Conservation (phyloP, 92 coral and sea anemone genomes). For the Scolanthus callimorphus region DNA sequence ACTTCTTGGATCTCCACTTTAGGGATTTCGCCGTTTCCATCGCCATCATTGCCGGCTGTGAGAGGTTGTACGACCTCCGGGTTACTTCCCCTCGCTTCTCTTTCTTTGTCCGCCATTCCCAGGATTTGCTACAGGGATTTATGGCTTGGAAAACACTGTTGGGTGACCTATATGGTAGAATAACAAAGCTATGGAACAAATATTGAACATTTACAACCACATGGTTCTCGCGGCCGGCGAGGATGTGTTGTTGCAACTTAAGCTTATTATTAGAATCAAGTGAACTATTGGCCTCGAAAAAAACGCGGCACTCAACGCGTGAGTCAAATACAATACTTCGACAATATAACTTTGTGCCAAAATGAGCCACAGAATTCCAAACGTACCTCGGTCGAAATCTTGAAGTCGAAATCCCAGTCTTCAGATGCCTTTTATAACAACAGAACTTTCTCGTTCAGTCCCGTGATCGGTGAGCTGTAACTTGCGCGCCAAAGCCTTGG, state of each 20-base stretch:
- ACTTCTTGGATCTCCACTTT: constrained; percentile 47
- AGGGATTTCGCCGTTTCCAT: constrained; percentile 54
- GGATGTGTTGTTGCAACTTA: too few relatives aligned
- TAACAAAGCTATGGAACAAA: too few relatives aligned
- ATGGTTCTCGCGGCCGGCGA: too few relatives aligned
- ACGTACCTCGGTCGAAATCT: not conserved
- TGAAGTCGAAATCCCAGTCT: not conserved
- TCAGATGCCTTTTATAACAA: too few relatives aligned
- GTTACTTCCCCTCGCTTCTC: constrained; percentile 15
- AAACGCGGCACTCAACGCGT: too few relatives aligned
- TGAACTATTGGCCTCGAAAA: too few relatives aligned
- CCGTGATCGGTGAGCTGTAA: not conserved
- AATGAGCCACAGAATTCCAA: too few relatives aligned
- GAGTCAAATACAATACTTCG: not conserved
- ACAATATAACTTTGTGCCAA: too few relatives aligned
- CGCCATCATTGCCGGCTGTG: constrained; percentile 59
- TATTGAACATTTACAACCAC: too few relatives aligned
- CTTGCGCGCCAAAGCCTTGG: constrained; percentile 1
- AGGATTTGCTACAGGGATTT: not conserved
- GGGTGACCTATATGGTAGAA: too few relatives aligned
- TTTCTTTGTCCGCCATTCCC: constrained; percentile 15
- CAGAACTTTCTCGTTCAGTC: not conserved
- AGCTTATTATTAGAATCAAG: too few relatives aligned
- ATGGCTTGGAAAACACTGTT: not conserved
- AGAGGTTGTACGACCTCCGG: constrained; percentile 59